Evolutionary conservation across 2,797 vertebrate species (phyloP).

Genomic region (Synaphobranchus kaupii): DNA sequence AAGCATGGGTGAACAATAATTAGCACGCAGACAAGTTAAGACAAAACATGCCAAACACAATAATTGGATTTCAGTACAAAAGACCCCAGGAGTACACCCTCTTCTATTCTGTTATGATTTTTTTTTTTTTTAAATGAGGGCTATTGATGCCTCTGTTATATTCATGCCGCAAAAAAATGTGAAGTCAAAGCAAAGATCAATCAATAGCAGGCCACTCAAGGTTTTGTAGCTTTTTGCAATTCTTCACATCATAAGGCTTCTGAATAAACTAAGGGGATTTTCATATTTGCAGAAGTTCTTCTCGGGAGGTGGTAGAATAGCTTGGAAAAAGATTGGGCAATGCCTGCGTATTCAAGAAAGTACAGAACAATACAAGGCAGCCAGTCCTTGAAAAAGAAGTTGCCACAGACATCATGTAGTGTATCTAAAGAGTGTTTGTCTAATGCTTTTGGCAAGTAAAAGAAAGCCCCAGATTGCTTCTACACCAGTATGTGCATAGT

Average conservation of each 20-base stretch:
- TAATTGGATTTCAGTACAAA: conserved; percentile 29
- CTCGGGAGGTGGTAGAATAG: not conserved
- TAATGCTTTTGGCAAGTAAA: not conserved
- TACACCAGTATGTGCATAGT: not conserved
- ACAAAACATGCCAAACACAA: conserved; percentile 26
- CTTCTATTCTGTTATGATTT: not conserved
- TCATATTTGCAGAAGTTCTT: not conserved
- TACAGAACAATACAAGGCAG: not conserved
- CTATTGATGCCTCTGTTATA: not conserved
- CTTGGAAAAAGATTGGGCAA: not conserved
- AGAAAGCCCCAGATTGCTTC: not conserved
- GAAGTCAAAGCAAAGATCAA: conserved; percentile 9
- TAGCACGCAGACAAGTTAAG: conserved; percentile 26
- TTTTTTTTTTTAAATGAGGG: not conserved
- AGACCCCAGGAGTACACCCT: not conserved
- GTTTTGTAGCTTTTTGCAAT: not conserved
- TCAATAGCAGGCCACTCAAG: conserved; percentile 4
- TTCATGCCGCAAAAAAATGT: not conserved
- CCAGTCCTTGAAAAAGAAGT: not conserved
- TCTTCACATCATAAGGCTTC: not conserved
- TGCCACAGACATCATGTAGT: not conserved
- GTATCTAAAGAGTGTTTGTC: not conserved
- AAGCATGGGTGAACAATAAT: conserved; percentile 26
- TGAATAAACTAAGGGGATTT: not conserved
- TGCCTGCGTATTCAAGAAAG: not conserved